Evolutionary conservation across 2,888 invertebrate species (phyloP).

Genomic region (Metallyticus violacea): DNA sequence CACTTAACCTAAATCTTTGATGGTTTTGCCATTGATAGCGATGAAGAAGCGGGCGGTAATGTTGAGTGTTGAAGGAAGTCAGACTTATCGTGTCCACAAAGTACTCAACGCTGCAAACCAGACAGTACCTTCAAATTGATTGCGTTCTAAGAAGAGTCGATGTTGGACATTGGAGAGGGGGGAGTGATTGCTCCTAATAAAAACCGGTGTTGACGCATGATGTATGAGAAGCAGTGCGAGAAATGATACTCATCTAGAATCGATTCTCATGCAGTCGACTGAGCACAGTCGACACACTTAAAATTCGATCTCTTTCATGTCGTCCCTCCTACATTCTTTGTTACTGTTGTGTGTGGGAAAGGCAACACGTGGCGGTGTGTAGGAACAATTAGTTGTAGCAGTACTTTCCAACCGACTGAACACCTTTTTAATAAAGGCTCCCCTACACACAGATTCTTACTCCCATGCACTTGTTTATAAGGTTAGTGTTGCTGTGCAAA

Average conservation of each 20-base stretch:
- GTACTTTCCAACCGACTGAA: background rate
- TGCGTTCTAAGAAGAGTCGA: too few relatives aligned
- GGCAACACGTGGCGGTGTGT: background rate
- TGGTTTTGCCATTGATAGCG: too few relatives aligned
- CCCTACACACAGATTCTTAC: too few relatives aligned
- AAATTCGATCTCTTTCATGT: slow-evolving; percentile 1
- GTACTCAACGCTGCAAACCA: too few relatives aligned
- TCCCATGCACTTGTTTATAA: background rate
- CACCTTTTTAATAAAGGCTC: background rate
- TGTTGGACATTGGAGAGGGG: background rate
- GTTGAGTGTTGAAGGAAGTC: too few relatives aligned
- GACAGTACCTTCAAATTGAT: too few relatives aligned
- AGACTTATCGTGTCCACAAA: too few relatives aligned
- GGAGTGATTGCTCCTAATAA: background rate
- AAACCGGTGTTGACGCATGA: background rate
- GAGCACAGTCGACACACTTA: background rate
- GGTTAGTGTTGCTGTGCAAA: background rate
- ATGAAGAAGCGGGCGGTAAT: too few relatives aligned
- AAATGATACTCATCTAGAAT: background rate
- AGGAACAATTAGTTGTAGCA: background rate
- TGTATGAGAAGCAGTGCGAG: background rate
- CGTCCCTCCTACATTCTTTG: background rate
- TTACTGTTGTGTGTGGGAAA: background rate
- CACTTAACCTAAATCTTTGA: too few relatives aligned
- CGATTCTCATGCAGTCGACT: background rate